Percentiles rank a stretch among this genome's conserved stretches.
Conservation (phyloP, 2,888 invertebrate species). For the Temnothorax rugatulus region DNA sequence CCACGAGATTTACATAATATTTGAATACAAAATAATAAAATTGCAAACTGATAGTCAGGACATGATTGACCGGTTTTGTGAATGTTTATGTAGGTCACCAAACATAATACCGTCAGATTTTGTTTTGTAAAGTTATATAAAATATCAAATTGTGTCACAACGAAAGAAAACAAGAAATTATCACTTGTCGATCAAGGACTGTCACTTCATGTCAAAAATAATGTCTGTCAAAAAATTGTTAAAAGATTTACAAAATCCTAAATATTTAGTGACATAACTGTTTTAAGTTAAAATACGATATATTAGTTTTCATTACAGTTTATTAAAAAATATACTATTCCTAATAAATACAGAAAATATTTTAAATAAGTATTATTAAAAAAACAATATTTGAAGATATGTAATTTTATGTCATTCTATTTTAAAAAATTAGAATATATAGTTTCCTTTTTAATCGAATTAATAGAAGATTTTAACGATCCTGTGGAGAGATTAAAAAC, state of each 20-base stretch:
- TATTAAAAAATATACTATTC: neutral
- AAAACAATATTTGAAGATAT: neutral
- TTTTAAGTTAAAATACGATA: neutral
- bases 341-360: neutral
- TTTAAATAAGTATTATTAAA: neutral
- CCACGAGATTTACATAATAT: neutral
- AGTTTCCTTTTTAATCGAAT: neutral
- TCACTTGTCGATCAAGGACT: neutral
- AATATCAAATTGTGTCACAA: neutral
- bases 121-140: neutral
- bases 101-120: slow-evolving; percentile 18
- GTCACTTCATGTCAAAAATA: neutral
- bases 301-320: neutral
- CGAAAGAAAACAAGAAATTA: neutral
- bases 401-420: neutral
- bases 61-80: neutral
- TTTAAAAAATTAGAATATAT: neutral
- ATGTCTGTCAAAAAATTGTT: neutral
- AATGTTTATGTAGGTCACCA: slow-evolving; percentile 23
- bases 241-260: neutral
- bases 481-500: neutral
- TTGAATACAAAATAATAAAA: neutral
- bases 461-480: neutral
- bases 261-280: neutral
- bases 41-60: neutral